These are phyloP conservation scores for Gobionotothen gibberifrons DNA, from an alignment of 2,797 vertebrate species.

Conservation along the genomic window DNA sequence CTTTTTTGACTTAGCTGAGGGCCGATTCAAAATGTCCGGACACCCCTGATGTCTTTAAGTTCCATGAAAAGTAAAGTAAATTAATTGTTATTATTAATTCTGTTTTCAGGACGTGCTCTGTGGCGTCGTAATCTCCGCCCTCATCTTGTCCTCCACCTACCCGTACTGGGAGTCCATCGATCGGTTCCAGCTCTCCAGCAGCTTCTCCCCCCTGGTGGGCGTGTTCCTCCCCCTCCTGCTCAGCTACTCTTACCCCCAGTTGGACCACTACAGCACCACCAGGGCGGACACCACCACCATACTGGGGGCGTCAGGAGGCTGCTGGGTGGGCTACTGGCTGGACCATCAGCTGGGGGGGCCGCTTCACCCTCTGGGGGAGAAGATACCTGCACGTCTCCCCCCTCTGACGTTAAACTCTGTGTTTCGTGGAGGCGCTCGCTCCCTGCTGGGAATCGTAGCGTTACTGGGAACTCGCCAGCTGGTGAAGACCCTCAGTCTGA, in stretches of 20 bases:
- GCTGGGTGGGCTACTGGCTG: conserved; percentile 90
- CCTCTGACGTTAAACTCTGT: conserved; percentile 47
- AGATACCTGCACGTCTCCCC: conserved; percentile 75
- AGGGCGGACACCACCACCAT: conserved; percentile 93
- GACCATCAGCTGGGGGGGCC: conserved; percentile 81
- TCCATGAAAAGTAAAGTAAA: too few species aligned
- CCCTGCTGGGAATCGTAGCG: conserved; percentile 78
- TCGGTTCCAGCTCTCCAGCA: conserved; percentile 85
- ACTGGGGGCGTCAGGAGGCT: conserved; percentile 86
- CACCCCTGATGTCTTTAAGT: too few species aligned
- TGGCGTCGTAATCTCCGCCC: conserved; percentile 84
- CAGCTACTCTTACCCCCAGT: conserved; percentile 91
- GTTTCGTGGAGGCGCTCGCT: conserved; percentile 69
- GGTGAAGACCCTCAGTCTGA: conserved; percentile 81
- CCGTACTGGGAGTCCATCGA: conserved; percentile 91
- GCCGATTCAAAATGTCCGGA: too few species aligned
- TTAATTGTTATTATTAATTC: neutral
- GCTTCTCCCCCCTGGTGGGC: conserved; percentile 84
- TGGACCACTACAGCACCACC: conserved; percentile 93
- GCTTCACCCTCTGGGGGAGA: conserved; percentile 53
- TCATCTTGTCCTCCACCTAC: conserved; percentile 83
- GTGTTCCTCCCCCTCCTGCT: conserved; percentile 85
- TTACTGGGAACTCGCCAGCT: conserved; percentile 86
- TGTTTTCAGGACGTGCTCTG: conserved; percentile 91
- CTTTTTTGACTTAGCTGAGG: too few species aligned